Evolutionary conservation across 2,797 vertebrate genomes (phyloP), one percentile per base, ranked within the genome.

Genomic region (Scolopax rusticola): DNA sequence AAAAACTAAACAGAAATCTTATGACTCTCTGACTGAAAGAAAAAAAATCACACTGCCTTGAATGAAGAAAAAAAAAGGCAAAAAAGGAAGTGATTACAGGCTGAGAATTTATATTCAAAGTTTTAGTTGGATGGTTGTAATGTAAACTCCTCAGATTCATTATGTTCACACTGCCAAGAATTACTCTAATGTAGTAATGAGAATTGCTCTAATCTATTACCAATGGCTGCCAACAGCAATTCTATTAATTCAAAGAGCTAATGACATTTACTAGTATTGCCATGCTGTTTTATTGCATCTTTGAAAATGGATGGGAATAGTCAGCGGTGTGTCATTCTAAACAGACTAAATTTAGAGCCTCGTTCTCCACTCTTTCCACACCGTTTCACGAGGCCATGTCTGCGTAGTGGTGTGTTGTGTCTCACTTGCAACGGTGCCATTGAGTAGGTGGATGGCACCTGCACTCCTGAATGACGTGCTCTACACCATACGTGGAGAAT

Each of bases 201-300:
- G 86, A 96, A 94, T 84, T 93, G 60, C 57, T 93, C 68, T 85
- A 67, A 93, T 96, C 59, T 95, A 47, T 90, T 90, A 81, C 59
- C n/a, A 7, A 61, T 86, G 81, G 51, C 71, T 96, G 90, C 80
- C 89, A 87, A 73, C 94, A 93, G 85, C 88, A 97, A 94, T 91
- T 97, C 90, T 93, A 89, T 95, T 91, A 94, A 95, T 97, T 97
- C 87, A 94, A 90, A 90, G 77, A 95, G 84, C 48, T 95, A 96
- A 95, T 96, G 94, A 85, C 97, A 96, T 97, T 96, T 97, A 94
- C 90, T 84, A 76, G 63, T 87, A 89, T 70, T 97, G 89, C 95
- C 80, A 28, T 89, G 89, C 89, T 78, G 76, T 27, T 93, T 91
- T 91, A 92, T 91, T 90, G 92, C 83, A 77, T 57, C 91, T 96